Evolutionary conservation across 2,797 vertebrate species (phyloP), one percentile per base, ranked within the genome.

Genomic region (Acridotheres tristis): DNA sequence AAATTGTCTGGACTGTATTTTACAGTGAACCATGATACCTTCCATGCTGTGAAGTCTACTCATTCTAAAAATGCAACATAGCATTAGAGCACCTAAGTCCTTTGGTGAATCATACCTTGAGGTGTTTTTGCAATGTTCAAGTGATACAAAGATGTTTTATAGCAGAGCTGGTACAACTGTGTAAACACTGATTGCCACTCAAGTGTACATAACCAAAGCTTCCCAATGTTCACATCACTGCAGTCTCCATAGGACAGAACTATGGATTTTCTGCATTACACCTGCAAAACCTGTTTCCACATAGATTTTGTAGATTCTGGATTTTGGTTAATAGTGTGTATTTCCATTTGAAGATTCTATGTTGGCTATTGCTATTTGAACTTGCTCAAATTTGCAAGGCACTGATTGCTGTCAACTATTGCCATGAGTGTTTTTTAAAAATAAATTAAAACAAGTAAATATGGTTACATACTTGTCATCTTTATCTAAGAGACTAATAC

Each of bases 151-250:
- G 29, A 26, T 38, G 19, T 18, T 72, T 76, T 38, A n/a, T 11
- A 57, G 40, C 47, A 73, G 27, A 69, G 75, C 55, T 69, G 55
- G 15, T 38, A 26, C 55, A 76, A 4, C 21, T 42, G 27, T n/a
- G 47, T 32, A 29, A 85, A 48, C 25, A 36, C 27, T 36, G 50
- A 75, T 36, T 45, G 34, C 32, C 27, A 22, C 45, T 51, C 23
- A 27, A 34, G 38, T 18, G 54, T 55, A 25, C 9, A 13, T 2
- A 62, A 53, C 13, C 36, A 54, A 47, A 73, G 43, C 22, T 66
- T 76, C 75, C 58, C 0, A 0, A 36, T n/a, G 57, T 23, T 87
- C 29, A 36, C 32, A 25, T 26, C 3, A 1, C 27, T 0, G 0
- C 25, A 38, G 26, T 18, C n/a, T 69, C 16, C 13, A 4, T 0